phyloP scores from a whole-genome alignment of 1,140 invertebrate genomes.

The Diachasmimorpha longicaudata region DNA sequence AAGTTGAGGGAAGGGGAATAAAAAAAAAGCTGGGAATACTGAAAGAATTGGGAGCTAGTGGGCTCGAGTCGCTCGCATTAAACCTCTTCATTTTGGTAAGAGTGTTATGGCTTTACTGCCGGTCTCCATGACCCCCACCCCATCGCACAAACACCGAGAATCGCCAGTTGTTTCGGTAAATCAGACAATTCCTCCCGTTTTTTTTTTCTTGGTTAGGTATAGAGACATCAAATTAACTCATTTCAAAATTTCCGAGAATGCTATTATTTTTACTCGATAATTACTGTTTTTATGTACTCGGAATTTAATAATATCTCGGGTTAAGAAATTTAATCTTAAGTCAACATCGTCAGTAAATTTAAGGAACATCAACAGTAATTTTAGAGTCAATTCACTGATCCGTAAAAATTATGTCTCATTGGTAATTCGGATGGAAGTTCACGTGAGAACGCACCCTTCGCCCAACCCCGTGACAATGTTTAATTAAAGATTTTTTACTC shows the following conservation, averaged over 20 bases:
- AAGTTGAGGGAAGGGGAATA: background rate
- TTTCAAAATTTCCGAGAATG: background rate
- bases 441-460: too few species aligned
- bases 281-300: background rate
- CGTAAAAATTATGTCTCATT: too few species aligned
- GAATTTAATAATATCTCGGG: background rate
- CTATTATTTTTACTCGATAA: background rate
- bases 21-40: background rate
- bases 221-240: background rate
- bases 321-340: too few species aligned
- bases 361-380: too few species aligned
- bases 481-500: too few species aligned
- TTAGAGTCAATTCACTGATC: too few species aligned
- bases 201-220: background rate
- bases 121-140: constrained; percentile 12
- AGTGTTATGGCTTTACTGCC: constrained; percentile 54
- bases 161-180: background rate
- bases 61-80: constrained; percentile 39
- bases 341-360: too few species aligned
- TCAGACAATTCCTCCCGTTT: background rate
- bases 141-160: background rate
- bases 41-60: background rate
- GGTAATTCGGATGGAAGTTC: too few species aligned
- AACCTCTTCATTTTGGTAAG: constrained; percentile 58
- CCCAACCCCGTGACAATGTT: too few species aligned